Evolutionary conservation across 2,113 vertebrate species (phyloP), one percentile per base, ranked within the genome.

Genomic region (Gallinago undulata): DNA sequence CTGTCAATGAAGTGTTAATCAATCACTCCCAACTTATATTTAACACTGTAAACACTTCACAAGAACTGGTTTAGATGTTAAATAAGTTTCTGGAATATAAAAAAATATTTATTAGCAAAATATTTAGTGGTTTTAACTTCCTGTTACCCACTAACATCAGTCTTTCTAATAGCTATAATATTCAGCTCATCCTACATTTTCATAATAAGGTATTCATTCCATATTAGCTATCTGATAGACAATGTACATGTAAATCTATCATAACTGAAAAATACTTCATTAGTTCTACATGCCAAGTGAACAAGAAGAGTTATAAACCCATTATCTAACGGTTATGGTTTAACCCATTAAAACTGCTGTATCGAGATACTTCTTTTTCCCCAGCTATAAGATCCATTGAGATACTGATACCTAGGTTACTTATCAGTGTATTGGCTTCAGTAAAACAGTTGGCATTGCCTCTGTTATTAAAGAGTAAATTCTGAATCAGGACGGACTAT

Each of bases 401-500:
- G 92, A 89, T 62, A 92, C 28, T 75, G 74, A 93, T 85, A 72
- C 12, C 27, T 77, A 14, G 16, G 35, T 77, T 86, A 43, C 55
- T 89, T 62, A 80, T 70, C 67, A 50, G 55, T 50, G 30, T 47
- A 70, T 50, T 33, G 12, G 27, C 60, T 93, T 84, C 75, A 81
- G 33, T 53, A 64, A 84, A 93, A 80, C 48, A 56, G 22, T 80
- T 24, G 45, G 11, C 27, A 43, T 78, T 90, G 50, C 77, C 95
- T 63, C 64, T 86, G 39, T 59, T 95, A 75, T 75, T 79, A 89
- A 88, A 70, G 24, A 84, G 24, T 51, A 57, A 86, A 90, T 81
- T 95, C 92, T 89, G 77, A 94, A 92, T 92, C 45, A 84, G 79
- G 67, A 89, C n/a, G 19, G 33, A 78, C 68, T 87, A 96, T 96